A percentile compares a stretch with the other conserved stretches of the same genome.
phyloP scores from a whole-genome alignment of 37 sponge, comb jelly and placozoan species.

The Aplysina aerophoba region DNA sequence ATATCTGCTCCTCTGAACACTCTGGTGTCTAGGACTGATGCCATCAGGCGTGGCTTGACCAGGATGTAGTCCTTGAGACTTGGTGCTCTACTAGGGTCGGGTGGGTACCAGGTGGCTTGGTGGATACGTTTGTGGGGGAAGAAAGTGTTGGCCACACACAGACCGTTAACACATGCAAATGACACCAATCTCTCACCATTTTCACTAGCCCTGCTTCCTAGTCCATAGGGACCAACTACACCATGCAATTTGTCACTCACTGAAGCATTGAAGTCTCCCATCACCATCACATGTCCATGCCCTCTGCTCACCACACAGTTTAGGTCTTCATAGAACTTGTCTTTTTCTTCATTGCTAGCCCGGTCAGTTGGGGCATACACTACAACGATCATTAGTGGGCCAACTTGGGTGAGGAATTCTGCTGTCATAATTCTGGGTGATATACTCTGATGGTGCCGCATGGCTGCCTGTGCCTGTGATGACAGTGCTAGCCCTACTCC shows the following conservation, averaged over 20 bases:
- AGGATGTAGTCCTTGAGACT: conserved; percentile 19
- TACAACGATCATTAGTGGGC: conserved; percentile 23
- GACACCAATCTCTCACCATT: conserved; percentile 15
- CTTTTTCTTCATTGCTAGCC: conserved; percentile 7
- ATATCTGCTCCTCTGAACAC: conserved; percentile 22
- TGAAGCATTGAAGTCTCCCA: conserved; percentile 6
- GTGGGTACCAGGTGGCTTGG: conserved; percentile 21
- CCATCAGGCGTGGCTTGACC: neutral
- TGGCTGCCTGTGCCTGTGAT: conserved; percentile 19
- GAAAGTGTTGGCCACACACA: conserved; percentile 12
- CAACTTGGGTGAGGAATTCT: conserved; percentile 18
- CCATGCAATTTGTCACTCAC: conserved; percentile 20
- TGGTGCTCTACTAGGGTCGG: conserved; percentile 22
- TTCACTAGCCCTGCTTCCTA: neutral
- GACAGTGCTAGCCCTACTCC: conserved; percentile 17
- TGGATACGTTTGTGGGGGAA: conserved; percentile 14
- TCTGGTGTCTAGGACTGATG: conserved; percentile 17
- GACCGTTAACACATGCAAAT: conserved; percentile 20
- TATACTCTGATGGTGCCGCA: conserved; percentile 20
- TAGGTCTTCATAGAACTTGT: conserved; percentile 5
- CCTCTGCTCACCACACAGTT: neutral
- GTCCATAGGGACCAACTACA: conserved; percentile 6
- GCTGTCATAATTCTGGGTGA: conserved; percentile 23
- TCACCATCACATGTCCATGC: conserved; percentile 22
- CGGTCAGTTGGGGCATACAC: conserved; percentile 28